phyloP scores from a whole-genome alignment of 2,888 invertebrate genomes.

The Metacarcinus magister region DNA sequence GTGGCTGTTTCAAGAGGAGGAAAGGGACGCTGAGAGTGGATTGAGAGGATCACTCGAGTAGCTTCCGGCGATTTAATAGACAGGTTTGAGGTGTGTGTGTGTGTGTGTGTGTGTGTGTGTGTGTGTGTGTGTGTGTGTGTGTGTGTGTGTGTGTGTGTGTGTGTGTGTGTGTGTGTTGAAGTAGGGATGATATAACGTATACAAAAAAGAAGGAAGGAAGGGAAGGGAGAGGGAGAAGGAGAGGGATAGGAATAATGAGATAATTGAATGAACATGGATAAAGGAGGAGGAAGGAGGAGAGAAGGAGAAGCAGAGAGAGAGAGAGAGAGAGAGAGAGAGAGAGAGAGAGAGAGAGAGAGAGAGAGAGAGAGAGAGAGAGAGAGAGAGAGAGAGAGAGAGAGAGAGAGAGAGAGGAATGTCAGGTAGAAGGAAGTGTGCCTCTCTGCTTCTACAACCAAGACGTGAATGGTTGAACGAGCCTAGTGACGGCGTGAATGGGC shows the following conservation, averaged over 20 bases:
- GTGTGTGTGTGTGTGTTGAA: background rate
- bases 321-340: background rate
- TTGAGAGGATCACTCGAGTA: background rate
- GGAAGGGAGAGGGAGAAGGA: background rate
- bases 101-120: constrained; percentile 35
- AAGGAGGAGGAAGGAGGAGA: background rate
- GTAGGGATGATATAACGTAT: background rate
- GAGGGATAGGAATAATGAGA: background rate
- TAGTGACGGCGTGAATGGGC: background rate
- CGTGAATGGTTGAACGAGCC: background rate
- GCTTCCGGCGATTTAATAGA: background rate
- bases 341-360: too few relatives aligned
- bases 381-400: constrained; percentile 18
- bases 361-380: too few relatives aligned
- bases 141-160: background rate
- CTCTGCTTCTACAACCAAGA: background rate
- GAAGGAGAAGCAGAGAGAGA: background rate
- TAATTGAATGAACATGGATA: background rate
- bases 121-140: constrained; percentile 42
- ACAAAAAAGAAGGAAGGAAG: background rate
- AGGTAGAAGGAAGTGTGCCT: background rate
- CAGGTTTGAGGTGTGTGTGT: constrained; percentile 8
- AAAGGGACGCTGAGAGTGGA: background rate
- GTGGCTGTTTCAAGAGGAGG: too few relatives aligned
- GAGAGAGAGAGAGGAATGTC: background rate